Conservation (phyloP, 2,888 invertebrate species). For the Megastigmus dorsalis region DNA sequence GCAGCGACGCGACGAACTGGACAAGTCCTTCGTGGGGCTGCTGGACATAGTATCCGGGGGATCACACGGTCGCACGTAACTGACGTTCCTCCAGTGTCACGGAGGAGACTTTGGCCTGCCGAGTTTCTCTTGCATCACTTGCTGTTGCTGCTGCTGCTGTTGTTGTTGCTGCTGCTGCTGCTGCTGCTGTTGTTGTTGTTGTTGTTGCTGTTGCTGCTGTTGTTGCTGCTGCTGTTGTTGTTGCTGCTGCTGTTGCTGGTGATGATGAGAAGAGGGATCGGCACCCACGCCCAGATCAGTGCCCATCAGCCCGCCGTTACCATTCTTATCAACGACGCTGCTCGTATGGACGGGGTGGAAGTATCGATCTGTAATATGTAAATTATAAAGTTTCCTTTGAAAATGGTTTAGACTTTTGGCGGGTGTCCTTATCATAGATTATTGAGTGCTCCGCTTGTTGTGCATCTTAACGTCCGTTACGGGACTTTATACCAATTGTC, state of each 20-base stretch:
- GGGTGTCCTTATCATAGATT: not conserved
- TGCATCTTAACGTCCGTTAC: too few species aligned
- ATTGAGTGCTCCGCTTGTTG: too few species aligned
- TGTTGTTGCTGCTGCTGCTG: conserved; percentile 65
- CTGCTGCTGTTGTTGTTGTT: conserved; percentile 70
- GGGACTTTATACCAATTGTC: too few species aligned
- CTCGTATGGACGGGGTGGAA: conserved; percentile 78
- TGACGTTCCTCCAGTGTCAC: conserved; percentile 69
- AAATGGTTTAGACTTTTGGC: conserved; percentile 13
- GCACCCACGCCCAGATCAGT: conserved; percentile 67
- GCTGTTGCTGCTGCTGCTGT: conserved; percentile 61
- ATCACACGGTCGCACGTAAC: conserved; percentile 44
- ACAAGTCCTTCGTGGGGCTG: conserved; percentile 43
- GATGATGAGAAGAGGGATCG: conserved; percentile 69
- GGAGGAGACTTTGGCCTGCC: conserved; percentile 72
- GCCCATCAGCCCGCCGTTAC: conserved; percentile 68
- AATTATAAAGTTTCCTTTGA: conserved; percentile 38
- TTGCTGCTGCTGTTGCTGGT: conserved; percentile 67
- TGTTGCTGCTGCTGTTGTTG: conserved; percentile 70
- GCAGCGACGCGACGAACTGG: conserved; percentile 44
- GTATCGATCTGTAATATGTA: conserved; percentile 73
- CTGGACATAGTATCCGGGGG: conserved; percentile 4
- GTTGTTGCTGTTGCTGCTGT: conserved; percentile 64
- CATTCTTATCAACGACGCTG: conserved; percentile 75
- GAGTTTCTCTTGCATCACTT: conserved; percentile 71